Base-by-base conservation (phyloP, 2,797 vertebrate genomes). In the Babyrousa celebensis region DNA sequence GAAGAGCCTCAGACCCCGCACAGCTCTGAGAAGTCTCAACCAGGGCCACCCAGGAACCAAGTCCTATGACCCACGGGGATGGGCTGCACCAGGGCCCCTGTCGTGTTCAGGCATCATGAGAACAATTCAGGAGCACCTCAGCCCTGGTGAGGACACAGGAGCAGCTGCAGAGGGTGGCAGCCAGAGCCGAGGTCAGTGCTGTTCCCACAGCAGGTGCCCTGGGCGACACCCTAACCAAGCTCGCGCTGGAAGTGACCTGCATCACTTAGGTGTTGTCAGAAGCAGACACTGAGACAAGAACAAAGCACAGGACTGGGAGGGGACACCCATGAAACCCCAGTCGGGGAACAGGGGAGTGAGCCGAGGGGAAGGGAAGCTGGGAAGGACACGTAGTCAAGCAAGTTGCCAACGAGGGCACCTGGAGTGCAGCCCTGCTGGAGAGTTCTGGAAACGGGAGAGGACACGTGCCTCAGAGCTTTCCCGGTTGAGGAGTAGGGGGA, bases 121-220 rank as follows among this genome's bases (percentile, higher is more conserved):
- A 60, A 25, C 25, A 18, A 12, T 17, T 25, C 67, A 0, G 67
- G 17, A 36, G 77, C 21, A 25, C 77, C 25, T 0, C 7, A 23
- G 74, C 23, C 58, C n/a, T 54, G 27, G 65, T 3, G 16, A 10
- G 70, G 40, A 32, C 14, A 0, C 21, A 0, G 6, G 0, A 2
- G 14, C 25, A 77, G 52, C n/a, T 8, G 0, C 40, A 5, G 40
- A n/a, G 25, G 25, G 25, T 9, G 4, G 54, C 29, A 14, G 17
- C 89, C 21, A 21, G 27, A 17, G 4, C 27, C 10, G 21, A 3
- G 7, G 3, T 43, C 54, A 4, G 1, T 40, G 12, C 3, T 16
- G 52, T 18, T 29, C 29, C 36, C 1, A 0, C n/a, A 1, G 77
- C 17, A n/a, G 20, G 25, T 0, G 0, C 4, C 23, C 70, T 1